Percentiles rank a stretch among this genome's conserved stretches.
Conservation (phyloP, 2,113 vertebrate species). For the Bos indicus region DNA sequence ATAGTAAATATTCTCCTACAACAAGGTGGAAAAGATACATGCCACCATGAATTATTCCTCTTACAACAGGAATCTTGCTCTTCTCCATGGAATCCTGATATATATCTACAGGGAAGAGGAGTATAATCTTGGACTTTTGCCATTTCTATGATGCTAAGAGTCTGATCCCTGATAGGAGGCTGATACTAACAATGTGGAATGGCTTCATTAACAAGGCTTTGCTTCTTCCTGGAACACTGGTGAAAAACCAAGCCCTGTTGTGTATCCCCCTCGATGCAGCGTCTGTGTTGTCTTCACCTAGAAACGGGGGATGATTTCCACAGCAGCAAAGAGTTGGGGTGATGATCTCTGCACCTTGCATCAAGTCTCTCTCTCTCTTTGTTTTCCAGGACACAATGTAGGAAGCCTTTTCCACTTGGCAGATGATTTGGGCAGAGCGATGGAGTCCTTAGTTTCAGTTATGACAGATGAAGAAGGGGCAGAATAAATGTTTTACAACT, state of each 20-base stretch:
- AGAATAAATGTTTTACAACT: slow-evolving; percentile 90
- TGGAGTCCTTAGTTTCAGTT: slow-evolving; percentile 96
- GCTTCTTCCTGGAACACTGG: slow-evolving; percentile 45
- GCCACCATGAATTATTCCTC: neutral
- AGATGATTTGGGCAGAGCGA: slow-evolving; percentile 93
- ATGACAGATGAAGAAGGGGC: slow-evolving; percentile 93
- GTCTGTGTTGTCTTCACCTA: slow-evolving; percentile 58
- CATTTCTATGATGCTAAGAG: neutral
- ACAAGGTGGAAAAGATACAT: neutral
- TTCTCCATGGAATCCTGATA: neutral
- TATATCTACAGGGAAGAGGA: neutral
- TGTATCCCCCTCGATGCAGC: slow-evolving; percentile 5
- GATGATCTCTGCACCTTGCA: neutral
- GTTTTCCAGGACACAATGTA: slow-evolving; percentile 89
- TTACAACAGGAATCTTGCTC: neutral
- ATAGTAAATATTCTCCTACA: neutral
- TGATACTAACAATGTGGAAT: slow-evolving; percentile 59
- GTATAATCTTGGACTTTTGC: neutral
- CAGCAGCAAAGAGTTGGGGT: neutral
- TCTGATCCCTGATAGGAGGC: neutral
- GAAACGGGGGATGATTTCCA: neutral
- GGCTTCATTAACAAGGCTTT: slow-evolving; percentile 72
- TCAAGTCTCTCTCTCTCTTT: slow-evolving; percentile 56
- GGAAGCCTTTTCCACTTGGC: slow-evolving; percentile 97
- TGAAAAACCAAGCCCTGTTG: neutral